These are phyloP conservation scores for Oplegnathus fasciatus DNA, from an alignment of 2,113 vertebrate species.

Conservation along the genomic window DNA sequence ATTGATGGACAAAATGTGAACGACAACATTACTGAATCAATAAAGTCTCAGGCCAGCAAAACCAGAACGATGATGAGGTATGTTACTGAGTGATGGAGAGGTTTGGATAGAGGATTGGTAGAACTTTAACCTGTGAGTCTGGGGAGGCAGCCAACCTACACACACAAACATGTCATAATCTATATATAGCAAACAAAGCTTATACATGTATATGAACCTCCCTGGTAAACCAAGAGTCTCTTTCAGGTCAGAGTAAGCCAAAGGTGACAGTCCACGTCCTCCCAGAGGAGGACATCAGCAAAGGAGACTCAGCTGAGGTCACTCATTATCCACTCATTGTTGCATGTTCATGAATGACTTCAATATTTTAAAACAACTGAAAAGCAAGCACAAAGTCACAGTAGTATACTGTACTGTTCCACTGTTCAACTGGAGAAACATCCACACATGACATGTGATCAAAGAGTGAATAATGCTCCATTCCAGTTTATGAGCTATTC, in stretches of 20 bases:
- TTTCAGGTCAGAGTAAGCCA: not conserved
- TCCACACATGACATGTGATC: not conserved
- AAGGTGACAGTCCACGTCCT: conserved; percentile 4
- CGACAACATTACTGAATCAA: accelerated
- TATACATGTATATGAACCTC: not conserved
- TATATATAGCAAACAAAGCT: not conserved
- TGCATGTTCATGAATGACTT: conserved; percentile 24
- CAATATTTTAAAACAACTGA: not conserved
- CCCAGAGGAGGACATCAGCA: accelerated
- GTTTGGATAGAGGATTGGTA: no score
- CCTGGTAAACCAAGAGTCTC: not conserved
- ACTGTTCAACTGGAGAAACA: not conserved
- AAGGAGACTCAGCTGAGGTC: not conserved
- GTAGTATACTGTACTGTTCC: not conserved
- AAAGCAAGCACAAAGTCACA: not conserved
- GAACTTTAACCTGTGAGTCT: not conserved
- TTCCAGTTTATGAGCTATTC: not conserved
- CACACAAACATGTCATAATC: not conserved
- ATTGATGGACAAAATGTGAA: not conserved
- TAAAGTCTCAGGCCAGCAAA: not conserved
- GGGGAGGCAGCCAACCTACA: not conserved
- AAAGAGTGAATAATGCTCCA: not conserved
- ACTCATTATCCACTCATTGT: conserved; percentile 39
- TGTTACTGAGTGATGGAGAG: not conserved
- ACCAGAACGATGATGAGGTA: conserved; percentile 37